phyloP scores from a whole-genome alignment of 2,113 vertebrate species.

The Noturus placidus region DNA sequence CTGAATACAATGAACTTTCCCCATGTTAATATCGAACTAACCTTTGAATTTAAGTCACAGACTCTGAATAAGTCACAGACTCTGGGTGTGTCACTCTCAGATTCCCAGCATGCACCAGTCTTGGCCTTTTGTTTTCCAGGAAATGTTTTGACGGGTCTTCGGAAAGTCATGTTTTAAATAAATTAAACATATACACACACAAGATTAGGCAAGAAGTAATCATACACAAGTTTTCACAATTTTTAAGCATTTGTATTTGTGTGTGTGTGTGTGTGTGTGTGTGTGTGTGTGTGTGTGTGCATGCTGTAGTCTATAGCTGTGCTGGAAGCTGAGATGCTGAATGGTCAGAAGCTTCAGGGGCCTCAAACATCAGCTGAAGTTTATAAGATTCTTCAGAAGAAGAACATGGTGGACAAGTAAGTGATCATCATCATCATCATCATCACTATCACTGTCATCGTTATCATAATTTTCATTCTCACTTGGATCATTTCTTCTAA shows the following conservation, averaged over 20 bases:
- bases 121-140: neutral
- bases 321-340: constrained; percentile 85
- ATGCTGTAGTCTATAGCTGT: constrained; percentile 75
- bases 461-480: neutral
- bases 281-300: constrained; percentile 5
- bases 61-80: no score
- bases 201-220: neutral
- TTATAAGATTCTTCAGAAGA: constrained; percentile 68
- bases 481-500: no score
- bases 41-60: neutral
- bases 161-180: neutral
- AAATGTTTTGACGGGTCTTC: neutral
- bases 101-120: neutral
- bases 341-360: constrained; percentile 90
- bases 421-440: neutral
- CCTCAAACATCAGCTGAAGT: constrained; percentile 75
- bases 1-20: neutral
- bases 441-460: neutral
- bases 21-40: neutral
- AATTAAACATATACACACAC: neutral
- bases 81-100: neutral
- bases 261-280: constrained; percentile 4
- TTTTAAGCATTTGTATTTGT: neutral
- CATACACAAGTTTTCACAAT: neutral
- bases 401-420: constrained; percentile 62